Percentiles rank a stretch among this genome's conserved stretches.
These are phyloP conservation scores for Entomobrya proxima DNA, from an alignment of 2,888 invertebrate genomes.

Conservation along the genomic window DNA sequence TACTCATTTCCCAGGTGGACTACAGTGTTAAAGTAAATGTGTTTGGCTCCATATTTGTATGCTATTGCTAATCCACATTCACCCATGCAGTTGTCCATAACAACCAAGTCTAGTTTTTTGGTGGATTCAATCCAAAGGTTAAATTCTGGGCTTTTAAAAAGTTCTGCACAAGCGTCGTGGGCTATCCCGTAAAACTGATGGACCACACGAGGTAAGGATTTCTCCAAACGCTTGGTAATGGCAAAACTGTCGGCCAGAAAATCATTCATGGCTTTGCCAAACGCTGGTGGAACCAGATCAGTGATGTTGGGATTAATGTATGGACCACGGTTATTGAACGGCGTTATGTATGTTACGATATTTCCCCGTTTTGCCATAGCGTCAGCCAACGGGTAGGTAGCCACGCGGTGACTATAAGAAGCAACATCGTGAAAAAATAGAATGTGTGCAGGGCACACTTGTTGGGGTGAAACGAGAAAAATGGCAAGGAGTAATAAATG, in stretches of 20 bases:
- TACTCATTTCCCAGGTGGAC: slow-evolving; percentile 34
- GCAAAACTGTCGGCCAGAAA: slow-evolving; percentile 35
- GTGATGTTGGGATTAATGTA: slow-evolving; percentile 23
- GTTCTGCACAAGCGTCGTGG: not conserved
- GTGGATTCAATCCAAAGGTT: slow-evolving; percentile 17
- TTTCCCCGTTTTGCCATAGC: slow-evolving; percentile 63
- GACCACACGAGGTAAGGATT: not conserved
- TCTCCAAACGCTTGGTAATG: slow-evolving; percentile 6
- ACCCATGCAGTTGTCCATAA: slow-evolving; percentile 63
- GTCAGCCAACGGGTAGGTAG: slow-evolving; percentile 54
- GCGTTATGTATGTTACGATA: slow-evolving; percentile 61
- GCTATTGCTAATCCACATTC: slow-evolving; percentile 66
- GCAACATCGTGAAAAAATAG: slow-evolving; percentile 52
- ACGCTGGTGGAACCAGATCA: slow-evolving; percentile 35
- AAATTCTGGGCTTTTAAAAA: slow-evolving; percentile 29
- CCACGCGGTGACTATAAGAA: slow-evolving; percentile 59
- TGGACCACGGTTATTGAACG: slow-evolving; percentile 20
- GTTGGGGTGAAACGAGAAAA: too few relatives aligned
- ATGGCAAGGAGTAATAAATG: too few relatives aligned
- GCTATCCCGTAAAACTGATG: not conserved
- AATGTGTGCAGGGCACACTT: slow-evolving; percentile 53
- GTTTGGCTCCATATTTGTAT: slow-evolving; percentile 52
- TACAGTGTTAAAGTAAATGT: slow-evolving; percentile 57
- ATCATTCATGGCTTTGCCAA: not conserved
- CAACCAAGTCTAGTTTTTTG: slow-evolving; percentile 56